Evolutionary conservation across 2,888 invertebrate species (phyloP).

Genomic region (Blastobasis lacticolella): DNA sequence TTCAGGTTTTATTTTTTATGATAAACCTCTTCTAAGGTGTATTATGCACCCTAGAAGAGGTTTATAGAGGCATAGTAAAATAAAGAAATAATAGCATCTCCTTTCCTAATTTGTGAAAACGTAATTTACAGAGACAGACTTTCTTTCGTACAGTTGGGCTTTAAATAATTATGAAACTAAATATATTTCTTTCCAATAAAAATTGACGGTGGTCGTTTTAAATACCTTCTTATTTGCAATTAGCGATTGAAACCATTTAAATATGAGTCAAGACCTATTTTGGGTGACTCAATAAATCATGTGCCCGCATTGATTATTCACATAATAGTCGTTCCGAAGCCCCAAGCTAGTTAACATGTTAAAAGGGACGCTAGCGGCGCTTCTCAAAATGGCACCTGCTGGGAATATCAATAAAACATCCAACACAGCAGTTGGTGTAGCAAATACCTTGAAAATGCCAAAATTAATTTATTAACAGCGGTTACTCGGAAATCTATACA

Average conservation of each 20-base stretch:
- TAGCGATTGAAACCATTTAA: not conserved
- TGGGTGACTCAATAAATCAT: not conserved
- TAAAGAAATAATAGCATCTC: too few species aligned
- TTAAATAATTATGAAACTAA: too few species aligned
- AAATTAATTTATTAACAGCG: not conserved
- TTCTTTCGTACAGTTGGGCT: too few species aligned
- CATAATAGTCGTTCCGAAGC: not conserved
- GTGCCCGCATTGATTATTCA: not conserved
- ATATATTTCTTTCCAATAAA: too few species aligned
- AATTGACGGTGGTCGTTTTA: too few species aligned
- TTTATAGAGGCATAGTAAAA: too few species aligned
- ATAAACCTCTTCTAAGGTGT: too few species aligned
- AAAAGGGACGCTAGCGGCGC: constrained; percentile 1
- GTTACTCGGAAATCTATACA: too few species aligned
- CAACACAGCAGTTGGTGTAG: constrained; percentile 1
- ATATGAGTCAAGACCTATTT: not conserved
- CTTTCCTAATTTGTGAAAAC: too few species aligned
- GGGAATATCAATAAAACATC: not conserved
- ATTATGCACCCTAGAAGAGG: too few species aligned
- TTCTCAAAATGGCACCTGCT: constrained; percentile 3
- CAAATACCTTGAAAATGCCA: not conserved
- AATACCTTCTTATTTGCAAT: not conserved
- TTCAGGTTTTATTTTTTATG: too few species aligned
- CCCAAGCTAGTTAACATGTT: constrained; percentile 2
- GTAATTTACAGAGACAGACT: too few species aligned